Evolutionary conservation across 2,888 invertebrate species (phyloP), one percentile per base, ranked within the genome.

Genomic region (Leptogaster cylindrica): DNA sequence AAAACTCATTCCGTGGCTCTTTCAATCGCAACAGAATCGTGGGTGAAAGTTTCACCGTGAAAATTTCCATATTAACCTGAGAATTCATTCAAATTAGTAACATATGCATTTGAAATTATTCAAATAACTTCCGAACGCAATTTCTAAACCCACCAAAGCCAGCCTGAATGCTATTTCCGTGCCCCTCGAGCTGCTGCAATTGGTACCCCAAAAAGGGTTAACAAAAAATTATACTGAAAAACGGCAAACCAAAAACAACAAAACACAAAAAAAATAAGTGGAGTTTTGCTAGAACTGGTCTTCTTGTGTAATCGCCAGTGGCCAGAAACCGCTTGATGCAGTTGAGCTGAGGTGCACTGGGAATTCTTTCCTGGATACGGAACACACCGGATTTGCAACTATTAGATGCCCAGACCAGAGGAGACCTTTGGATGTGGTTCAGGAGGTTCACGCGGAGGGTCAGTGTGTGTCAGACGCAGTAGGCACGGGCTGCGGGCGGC

Each of bases 231-330:
- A 36, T 4, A 25, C 23, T 25, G 20, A n/a, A 18, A 25, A 39
- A 4, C 20, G 39, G 39, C 18, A 36, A 25, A 20, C 14, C 58
- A 58, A 58, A 39, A 39, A 16, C 25, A 39, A 14, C 12, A 39
- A 58, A n/a, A 25, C 14, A n/a, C n/a, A n/a, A n/a, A n/a, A n/a
- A n/a, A n/a, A n/a, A n/a, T n/a, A 14, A 58, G 31, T n/a, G 23
- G 46, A 46, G 46, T 20, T 20, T 12, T 41, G n/a, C 39, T 10
- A 41, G 39, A 58, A 58, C 58, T 58, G 58, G 58, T 58, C 55
- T 55, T 55, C 55, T 55, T 58, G 58, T 39, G 39, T 36, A 58
- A 39, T 58, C 18, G 58, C 58, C 39, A 55, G 16, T 31, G 52
- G 31, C 31, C 52, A 52, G 10, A 20, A 31, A 31, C 51, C 12